Percentiles rank a stretch among this genome's conserved stretches.
Evolutionary conservation across 2,797 vertebrate species (phyloP).

Genomic region (Sebastes cheni): DNA sequence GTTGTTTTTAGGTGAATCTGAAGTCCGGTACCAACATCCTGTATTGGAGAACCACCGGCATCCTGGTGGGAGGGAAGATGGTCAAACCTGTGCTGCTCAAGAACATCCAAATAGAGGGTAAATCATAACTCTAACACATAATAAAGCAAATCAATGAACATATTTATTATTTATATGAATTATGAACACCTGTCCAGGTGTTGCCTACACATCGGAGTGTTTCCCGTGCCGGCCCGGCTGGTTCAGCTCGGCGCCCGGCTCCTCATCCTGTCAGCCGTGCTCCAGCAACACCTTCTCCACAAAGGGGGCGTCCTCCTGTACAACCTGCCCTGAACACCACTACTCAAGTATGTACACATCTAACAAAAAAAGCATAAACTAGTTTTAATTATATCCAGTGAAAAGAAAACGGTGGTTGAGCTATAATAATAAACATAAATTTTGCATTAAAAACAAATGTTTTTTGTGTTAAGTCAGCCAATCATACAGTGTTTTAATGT

Average conservation of each 20-base stretch:
- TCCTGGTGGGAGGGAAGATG: slow-evolving; percentile 91
- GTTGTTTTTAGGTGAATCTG: slow-evolving; percentile 85
- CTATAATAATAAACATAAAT: background rate
- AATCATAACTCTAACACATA: background rate
- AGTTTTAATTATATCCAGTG: background rate
- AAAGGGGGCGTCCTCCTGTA: slow-evolving; percentile 89
- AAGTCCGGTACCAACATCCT: slow-evolving; percentile 96
- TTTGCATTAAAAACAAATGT: background rate
- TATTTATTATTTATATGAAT: background rate
- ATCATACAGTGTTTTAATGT: background rate
- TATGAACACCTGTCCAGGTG: slow-evolving; percentile 79
- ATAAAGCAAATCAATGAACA: too few species aligned
- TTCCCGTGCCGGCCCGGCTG: slow-evolving; percentile 95
- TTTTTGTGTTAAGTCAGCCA: too few species aligned
- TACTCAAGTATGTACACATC: slow-evolving; percentile 85
- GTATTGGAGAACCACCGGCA: slow-evolving; percentile 97
- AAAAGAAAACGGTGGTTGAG: accelerated
- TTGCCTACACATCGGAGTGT: slow-evolving; percentile 96
- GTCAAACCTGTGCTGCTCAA: slow-evolving; percentile 94
- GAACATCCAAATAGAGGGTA: slow-evolving; percentile 96
- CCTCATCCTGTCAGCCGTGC: slow-evolving; percentile 89
- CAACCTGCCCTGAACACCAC: slow-evolving; percentile 84
- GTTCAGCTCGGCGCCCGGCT: slow-evolving; percentile 87
- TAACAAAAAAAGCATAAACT: background rate
- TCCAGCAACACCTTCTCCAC: slow-evolving; percentile 91